Conservation (phyloP, 2,113 vertebrate genomes). For the Oncorhynchus tshawytscha region DNA sequence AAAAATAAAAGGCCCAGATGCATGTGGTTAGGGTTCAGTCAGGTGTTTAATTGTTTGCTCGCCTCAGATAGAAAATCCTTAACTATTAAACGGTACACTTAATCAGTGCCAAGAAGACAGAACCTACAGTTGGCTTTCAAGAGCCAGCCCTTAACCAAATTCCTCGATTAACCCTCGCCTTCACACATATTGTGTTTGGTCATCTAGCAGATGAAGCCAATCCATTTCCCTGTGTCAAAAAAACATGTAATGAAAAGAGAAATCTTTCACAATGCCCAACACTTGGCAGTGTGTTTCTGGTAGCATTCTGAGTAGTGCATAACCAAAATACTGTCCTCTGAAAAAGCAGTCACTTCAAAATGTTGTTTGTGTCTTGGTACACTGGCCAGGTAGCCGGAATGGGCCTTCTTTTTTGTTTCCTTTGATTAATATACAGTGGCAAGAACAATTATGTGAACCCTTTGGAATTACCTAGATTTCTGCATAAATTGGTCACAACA, state of each 20-base stretch:
- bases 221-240: slow-evolving; percentile 25
- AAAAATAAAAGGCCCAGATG: slow-evolving; percentile 18
- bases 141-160: slow-evolving; percentile 30
- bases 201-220: slow-evolving; percentile 19
- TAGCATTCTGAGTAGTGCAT: slow-evolving; percentile 18
- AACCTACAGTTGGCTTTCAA: slow-evolving; percentile 16
- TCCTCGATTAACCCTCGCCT: slow-evolving; percentile 14
- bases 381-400: neutral
- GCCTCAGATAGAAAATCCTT: slow-evolving; percentile 16
- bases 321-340: neutral
- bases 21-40: slow-evolving; percentile 25
- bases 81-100: slow-evolving; percentile 34
- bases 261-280: slow-evolving; percentile 29
- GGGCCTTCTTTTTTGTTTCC: neutral
- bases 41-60: slow-evolving; percentile 37
- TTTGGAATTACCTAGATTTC: no score
- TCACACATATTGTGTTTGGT: slow-evolving; percentile 32
- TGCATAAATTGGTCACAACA: no score
- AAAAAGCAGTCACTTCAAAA: neutral
- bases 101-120: slow-evolving; percentile 30
- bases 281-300: slow-evolving; percentile 21
- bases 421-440: neutral
- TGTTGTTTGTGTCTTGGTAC: neutral
- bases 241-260: slow-evolving; percentile 31
- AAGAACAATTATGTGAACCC: no score